Evolutionary conservation across 2,888 invertebrate species (phyloP).

Genomic region (Leptopterna dolabrata): DNA sequence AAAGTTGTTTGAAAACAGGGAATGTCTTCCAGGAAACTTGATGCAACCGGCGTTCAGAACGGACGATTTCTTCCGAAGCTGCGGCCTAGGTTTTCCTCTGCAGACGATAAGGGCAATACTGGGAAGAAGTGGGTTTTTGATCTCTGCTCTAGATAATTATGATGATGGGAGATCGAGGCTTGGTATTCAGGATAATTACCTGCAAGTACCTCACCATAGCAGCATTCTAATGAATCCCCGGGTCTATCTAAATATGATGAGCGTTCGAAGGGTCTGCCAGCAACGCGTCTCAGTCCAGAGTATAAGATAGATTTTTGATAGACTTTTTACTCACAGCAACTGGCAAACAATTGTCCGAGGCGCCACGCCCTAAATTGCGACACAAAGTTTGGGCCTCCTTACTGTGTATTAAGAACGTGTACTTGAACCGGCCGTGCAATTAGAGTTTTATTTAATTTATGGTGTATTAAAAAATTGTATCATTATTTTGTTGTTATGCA

Average conservation of each 20-base stretch:
- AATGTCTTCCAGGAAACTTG: too few relatives aligned
- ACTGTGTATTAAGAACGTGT: too few relatives aligned
- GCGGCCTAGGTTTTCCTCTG: constrained; percentile 7
- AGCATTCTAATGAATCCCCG: constrained; percentile 31
- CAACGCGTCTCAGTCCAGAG: background rate
- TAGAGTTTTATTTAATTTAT: too few relatives aligned
- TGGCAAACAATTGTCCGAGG: too few relatives aligned
- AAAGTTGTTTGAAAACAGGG: too few relatives aligned
- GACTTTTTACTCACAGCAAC: too few relatives aligned
- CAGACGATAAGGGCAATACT: background rate
- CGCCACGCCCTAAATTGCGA: too few relatives aligned
- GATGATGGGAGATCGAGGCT: constrained; percentile 32
- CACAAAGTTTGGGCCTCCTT: too few relatives aligned
- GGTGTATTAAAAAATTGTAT: too few relatives aligned
- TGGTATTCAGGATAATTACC: constrained; percentile 45
- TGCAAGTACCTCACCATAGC: background rate
- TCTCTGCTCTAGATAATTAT: constrained; percentile 49
- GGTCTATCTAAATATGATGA: constrained; percentile 50
- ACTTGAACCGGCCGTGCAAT: too few relatives aligned
- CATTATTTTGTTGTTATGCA: too few relatives aligned
- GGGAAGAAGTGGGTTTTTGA: constrained; percentile 10
- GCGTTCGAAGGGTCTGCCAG: constrained; percentile 32
- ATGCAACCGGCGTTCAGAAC: background rate
- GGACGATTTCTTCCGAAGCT: background rate
- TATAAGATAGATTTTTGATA: too few relatives aligned